Evolutionary conservation across 2,888 invertebrate genomes (phyloP), one percentile per base, ranked within the genome.

Genomic region (Acrobeloides nanus): DNA sequence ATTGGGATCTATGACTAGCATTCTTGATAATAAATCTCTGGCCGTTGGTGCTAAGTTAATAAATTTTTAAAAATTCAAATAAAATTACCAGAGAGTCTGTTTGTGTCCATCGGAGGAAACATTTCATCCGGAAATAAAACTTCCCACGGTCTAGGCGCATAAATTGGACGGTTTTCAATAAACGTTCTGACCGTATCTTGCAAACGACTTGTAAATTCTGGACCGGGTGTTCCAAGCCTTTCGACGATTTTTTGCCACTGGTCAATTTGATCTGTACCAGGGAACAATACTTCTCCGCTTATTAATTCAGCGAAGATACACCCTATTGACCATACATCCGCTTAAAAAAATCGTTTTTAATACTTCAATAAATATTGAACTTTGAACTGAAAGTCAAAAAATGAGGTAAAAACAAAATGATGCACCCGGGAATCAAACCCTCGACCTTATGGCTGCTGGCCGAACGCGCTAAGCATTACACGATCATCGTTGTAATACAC

Each of bases 291-390:
- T n/a, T 89, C 89, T 57, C 95, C 97, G 60, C 93, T 83, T 71
- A 97, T 93, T 88, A 97, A 92, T 79, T 97, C 97, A 27, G 95
- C 97, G 90, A 97, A 95, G 75, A 97, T 97, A 79, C 97, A 97
- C 3, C 68, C 68, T 32, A 68, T 68, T 24, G 68, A 64, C 69
- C 69, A 69, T 23, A 69, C 61, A 47, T 69, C 69, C 18, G 68
- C 68, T 66, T 47, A 41, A 62, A 55, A n/a, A 23, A 3, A 10
- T 17, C 8, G 15, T 10, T n/a, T n/a, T n/a, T n/a, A n/a, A n/a
- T n/a, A n/a, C n/a, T n/a, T n/a, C n/a, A n/a, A n/a, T n/a, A n/a
- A n/a, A n/a, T n/a, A n/a, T n/a, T n/a, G n/a, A n/a, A n/a, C n/a
- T n/a, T n/a, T n/a, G n/a, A n/a, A n/a, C n/a, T n/a, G n/a, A n/a